phyloP scores from a whole-genome alignment of 2,113 vertebrate genomes.

The Lophochroa leadbeateri region DNA sequence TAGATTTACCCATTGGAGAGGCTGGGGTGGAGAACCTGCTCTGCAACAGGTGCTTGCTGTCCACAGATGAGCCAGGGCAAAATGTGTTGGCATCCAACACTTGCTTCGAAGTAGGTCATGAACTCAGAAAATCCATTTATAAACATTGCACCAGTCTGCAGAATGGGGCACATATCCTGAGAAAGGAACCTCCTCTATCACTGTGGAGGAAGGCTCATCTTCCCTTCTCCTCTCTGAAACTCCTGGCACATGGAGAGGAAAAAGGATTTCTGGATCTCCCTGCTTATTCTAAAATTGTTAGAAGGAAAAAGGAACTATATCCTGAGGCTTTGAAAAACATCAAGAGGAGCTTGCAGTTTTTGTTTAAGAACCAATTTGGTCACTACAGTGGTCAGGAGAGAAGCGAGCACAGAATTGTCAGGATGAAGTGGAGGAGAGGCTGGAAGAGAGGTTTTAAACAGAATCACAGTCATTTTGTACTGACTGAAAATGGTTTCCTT shows the following conservation, averaged over 20 bases:
- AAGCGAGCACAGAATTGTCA: background rate
- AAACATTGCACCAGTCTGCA: background rate
- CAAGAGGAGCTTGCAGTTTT: background rate
- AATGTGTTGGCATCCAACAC: background rate
- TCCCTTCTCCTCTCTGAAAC: background rate
- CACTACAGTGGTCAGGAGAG: background rate
- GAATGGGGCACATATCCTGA: background rate
- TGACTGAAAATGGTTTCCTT: background rate
- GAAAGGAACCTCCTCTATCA: background rate
- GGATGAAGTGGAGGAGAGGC: background rate
- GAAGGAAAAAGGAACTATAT: background rate
- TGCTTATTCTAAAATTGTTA: background rate
- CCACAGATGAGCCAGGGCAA: background rate
- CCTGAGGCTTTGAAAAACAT: background rate
- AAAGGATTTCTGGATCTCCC: background rate
- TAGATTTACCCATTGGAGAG: background rate
- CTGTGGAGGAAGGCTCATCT: background rate
- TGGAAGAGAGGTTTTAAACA: background rate
- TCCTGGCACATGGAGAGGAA: background rate
- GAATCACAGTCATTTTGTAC: background rate
- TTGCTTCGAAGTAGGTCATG: background rate
- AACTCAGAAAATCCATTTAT: slow-evolving; percentile 26
- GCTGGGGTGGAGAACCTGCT: background rate
- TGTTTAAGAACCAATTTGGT: background rate
- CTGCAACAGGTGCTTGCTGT: background rate